Evolutionary conservation across 2,113 vertebrate species (phyloP).

Genomic region (Vulpes vulpes): DNA sequence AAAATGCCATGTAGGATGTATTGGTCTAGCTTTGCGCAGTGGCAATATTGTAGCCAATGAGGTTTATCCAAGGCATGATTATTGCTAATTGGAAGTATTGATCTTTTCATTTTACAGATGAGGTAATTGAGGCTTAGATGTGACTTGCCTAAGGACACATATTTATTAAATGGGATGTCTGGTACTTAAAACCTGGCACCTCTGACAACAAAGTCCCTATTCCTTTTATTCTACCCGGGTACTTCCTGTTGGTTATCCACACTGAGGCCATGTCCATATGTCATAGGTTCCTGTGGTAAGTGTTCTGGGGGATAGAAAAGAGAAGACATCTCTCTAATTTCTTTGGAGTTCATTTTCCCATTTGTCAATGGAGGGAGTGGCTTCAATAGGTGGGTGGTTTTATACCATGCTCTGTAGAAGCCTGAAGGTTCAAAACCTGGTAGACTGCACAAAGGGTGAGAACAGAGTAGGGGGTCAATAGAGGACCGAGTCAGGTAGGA

Average conservation of each 20-base stretch:
- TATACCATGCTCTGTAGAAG: neutral
- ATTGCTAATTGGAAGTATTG: too few species aligned
- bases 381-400: neutral
- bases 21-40: neutral
- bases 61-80: too few species aligned
- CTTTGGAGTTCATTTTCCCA: neutral
- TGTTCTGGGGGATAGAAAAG: neutral
- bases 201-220: neutral
- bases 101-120: neutral
- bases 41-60: too few species aligned
- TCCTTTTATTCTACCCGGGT: neutral
- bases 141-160: neutral
- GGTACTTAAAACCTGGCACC: neutral
- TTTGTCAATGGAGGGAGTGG: neutral
- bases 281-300: neutral
- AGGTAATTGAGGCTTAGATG: neutral
- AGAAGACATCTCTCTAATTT: neutral
- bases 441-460: neutral
- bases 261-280: neutral
- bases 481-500: neutral
- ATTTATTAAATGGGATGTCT: neutral
- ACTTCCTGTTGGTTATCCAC: neutral
- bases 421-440: neutral
- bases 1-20: neutral
- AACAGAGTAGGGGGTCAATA: neutral